These are phyloP conservation scores for Aurelia coerulea DNA, from an alignment of 30 jellyfish, hydroid and myxozoan species.

Conservation along the genomic window DNA sequence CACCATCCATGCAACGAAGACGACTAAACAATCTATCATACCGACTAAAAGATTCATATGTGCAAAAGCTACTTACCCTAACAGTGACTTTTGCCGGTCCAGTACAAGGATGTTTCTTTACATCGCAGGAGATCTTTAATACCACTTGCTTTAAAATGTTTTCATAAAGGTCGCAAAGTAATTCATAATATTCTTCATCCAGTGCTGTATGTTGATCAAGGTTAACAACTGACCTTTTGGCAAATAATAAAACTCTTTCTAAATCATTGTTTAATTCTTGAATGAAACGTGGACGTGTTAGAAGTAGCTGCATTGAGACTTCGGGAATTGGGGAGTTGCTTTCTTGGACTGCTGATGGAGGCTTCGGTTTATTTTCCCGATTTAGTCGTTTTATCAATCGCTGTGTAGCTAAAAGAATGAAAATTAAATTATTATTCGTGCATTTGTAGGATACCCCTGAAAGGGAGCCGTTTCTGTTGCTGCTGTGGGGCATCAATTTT, in stretches of 20 bases:
- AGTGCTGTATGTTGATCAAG: conserved; percentile 74
- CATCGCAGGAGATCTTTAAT: conserved; percentile 66
- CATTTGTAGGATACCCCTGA: too few relatives aligned
- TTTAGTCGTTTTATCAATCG: conserved; percentile 61
- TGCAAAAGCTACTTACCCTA: conserved; percentile 40
- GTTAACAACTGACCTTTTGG: conserved; percentile 59
- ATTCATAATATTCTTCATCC: conserved; percentile 78
- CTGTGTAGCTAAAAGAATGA: conserved; percentile 60
- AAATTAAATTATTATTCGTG: too few relatives aligned
- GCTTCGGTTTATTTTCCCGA: conserved; percentile 60
- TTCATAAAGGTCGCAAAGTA: conserved; percentile 72
- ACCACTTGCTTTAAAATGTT: conserved; percentile 34
- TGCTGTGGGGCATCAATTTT: too few relatives aligned
- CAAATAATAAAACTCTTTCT: conserved; percentile 63
- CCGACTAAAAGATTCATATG: too few relatives aligned
- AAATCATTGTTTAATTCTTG: conserved; percentile 75
- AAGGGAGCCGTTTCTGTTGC: too few relatives aligned
- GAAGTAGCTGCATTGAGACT: conserved; percentile 68
- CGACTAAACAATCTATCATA: too few relatives aligned
- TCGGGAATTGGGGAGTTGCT: conserved; percentile 75
- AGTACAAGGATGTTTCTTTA: conserved; percentile 58
- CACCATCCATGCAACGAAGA: too few relatives aligned
- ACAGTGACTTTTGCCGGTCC: conserved; percentile 76
- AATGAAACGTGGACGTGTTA: conserved; percentile 74
- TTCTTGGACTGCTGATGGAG: conserved; percentile 38